These are phyloP conservation scores for Drosophila orena DNA, from an alignment of 1,140 invertebrate species.

Conservation along the genomic window DNA sequence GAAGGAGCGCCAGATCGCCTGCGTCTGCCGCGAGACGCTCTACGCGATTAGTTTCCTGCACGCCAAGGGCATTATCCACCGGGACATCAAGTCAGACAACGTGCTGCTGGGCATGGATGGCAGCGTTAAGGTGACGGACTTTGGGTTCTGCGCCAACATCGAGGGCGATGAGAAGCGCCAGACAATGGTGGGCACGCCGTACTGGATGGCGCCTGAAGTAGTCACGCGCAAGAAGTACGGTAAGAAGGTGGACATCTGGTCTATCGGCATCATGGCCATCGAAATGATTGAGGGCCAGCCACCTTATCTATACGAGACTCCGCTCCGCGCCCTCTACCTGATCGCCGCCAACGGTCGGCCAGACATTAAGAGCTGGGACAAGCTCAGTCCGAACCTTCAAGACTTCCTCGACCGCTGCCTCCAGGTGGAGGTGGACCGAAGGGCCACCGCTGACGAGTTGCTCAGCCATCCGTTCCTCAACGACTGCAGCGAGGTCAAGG, in stretches of 20 bases:
- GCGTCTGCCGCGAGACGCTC: conserved; percentile 96
- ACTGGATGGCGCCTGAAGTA: conserved; percentile 97
- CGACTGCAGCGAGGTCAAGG: conserved; percentile 92
- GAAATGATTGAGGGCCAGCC: conserved; percentile 99
- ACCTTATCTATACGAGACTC: conserved; percentile 97
- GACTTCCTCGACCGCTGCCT: conserved; percentile 96
- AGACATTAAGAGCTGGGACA: conserved; percentile 93
- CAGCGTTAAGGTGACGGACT: conserved; percentile 98
- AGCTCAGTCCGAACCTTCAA: conserved; percentile 90
- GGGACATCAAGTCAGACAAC: conserved; percentile 99
- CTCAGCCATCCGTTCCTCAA: conserved; percentile 95
- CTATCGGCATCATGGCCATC: conserved; percentile 96
- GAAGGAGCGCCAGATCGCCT: conserved; percentile 98
- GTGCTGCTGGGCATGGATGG: conserved; percentile 98
- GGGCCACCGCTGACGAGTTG: conserved; percentile 93
- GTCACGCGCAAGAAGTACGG: conserved; percentile 93
- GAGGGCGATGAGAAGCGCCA: conserved; percentile 96
- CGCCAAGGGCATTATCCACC: conserved; percentile 94
- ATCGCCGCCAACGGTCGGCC: conserved; percentile 98
- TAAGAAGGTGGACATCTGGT: conserved; percentile 98
- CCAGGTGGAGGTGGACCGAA: conserved; percentile 95
- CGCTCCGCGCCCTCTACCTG: conserved; percentile 96
- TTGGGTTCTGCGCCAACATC: conserved; percentile 98
- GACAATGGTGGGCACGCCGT: conserved; percentile 97
- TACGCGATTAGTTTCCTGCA: conserved; percentile 97